Conservation (phyloP, 1,140 invertebrate genomes). For the Bombus balteatus region DNA sequence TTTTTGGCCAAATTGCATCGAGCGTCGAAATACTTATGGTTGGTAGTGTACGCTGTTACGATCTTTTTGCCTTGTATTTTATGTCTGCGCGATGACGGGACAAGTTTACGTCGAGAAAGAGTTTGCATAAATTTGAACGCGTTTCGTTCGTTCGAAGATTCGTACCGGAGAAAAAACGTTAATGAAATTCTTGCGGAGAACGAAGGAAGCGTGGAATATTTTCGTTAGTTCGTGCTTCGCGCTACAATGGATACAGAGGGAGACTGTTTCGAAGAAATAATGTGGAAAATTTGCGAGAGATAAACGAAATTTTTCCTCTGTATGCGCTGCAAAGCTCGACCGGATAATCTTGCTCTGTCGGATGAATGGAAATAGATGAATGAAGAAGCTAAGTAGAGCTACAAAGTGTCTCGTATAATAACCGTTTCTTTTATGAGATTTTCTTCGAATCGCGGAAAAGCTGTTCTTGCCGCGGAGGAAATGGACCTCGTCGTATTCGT, state of each 20-base stretch:
- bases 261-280: background rate
- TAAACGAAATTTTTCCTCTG: constrained; percentile 10
- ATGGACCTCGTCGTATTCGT: background rate
- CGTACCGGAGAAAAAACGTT: background rate
- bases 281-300: constrained; percentile 16
- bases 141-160: constrained; percentile 7
- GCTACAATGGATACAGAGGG: background rate
- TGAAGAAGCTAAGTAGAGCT: background rate
- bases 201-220: background rate
- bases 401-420: constrained; percentile 39
- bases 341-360: constrained; percentile 1
- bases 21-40: background rate
- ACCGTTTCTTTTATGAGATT: constrained; percentile 18
- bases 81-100: background rate
- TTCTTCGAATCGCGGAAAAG: background rate
- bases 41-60: background rate
- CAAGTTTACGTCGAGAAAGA: background rate
- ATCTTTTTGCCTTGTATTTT: background rate
- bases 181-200: constrained; percentile 15
- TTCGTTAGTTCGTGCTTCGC: background rate
- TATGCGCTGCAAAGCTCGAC: background rate
- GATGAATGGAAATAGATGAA: constrained; percentile 35
- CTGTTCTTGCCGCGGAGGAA: background rate
- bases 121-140: constrained; percentile 23
- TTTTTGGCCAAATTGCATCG: too few relatives aligned